A percentile compares a stretch with the other conserved stretches of the same genome.
Evolutionary conservation across 2,888 invertebrate genomes (phyloP).

Genomic region (Saturnia pavonia): DNA sequence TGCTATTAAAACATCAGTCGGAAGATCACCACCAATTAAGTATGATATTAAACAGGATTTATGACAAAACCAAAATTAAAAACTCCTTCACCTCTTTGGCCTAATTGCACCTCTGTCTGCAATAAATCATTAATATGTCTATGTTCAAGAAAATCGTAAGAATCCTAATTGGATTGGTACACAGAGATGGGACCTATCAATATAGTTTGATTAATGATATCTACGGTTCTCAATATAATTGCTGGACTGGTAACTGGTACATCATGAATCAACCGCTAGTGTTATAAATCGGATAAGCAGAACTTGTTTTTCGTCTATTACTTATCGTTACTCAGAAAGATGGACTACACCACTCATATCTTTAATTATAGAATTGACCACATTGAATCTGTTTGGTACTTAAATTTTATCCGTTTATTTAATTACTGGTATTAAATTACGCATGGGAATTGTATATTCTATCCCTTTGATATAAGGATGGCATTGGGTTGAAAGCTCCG

Average conservation of each 20-base stretch:
- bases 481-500: neutral
- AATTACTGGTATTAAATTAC: conserved; percentile 33
- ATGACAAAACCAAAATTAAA: conserved; percentile 71
- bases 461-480: neutral
- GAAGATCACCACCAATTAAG: conserved; percentile 63
- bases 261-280: conserved; percentile 75
- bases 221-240: conserved; percentile 71
- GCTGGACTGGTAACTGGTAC: conserved; percentile 56
- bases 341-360: conserved; percentile 27
- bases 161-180: conserved; percentile 78
- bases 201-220: conserved; percentile 78
- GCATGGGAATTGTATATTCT: neutral
- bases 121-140: conserved; percentile 70
- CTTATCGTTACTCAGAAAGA: conserved; percentile 34
- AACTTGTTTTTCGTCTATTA: conserved; percentile 56
- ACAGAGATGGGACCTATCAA: conserved; percentile 71
- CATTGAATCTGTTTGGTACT: conserved; percentile 48
- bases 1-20: conserved; percentile 51
- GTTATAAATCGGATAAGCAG: conserved; percentile 74
- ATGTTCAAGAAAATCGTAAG: conserved; percentile 65
- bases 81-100: conserved; percentile 56
- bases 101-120: conserved; percentile 62
- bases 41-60: conserved; percentile 63
- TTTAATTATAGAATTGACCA: conserved; percentile 26
- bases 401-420: conserved; percentile 56